Base-by-base conservation (phyloP, 92 coral and sea anemone species). In the Anthopleura xanthogrammica region DNA sequence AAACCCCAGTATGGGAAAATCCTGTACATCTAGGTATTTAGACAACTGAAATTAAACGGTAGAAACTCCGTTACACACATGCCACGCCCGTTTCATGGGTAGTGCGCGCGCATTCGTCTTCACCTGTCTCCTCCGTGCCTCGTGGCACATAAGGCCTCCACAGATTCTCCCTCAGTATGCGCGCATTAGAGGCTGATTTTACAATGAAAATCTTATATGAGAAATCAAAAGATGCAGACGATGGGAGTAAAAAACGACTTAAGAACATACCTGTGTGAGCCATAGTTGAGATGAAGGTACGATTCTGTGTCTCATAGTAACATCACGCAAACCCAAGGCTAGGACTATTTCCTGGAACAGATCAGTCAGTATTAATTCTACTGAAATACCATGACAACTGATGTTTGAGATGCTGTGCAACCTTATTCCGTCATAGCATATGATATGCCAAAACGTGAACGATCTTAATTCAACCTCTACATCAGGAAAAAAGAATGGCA, bases 1-100 rank as follows among this genome's bases (percentile, higher is more conserved):
- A 54, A 93, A 97, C 66, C 99, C 99, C 41, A 97, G 92, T 43
- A 97, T 88, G 50, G 95, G 97, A 64, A 90, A 92, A 82, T 97
- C 99, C 60, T 87, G 90, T 60, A 94, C 99, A 80, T 93, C 95
- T 80, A 97, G 82, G 86, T 90, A 97, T 76, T 91, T 81, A 43
- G 88, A 89, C 78, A 97, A 50, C 99, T 97, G 85, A 23, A 55
- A 71, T 62, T 16, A 41, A 84, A 29, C 0, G 36, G 36, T 29
- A 29, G 36, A 29, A 29, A 29, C 1, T 29, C 36, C 1, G 36
- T 29, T 29, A 29, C 36, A 29, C 36, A 29, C 36, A 29, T 29
- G 36, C 36, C 36, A 8, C 14, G 58, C 17, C 14, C 16, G 58
- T 54, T 54, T 54, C 17, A 12, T 7, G 14, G 14, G 42, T 24